phyloP scores from a whole-genome alignment of 2,888 invertebrate species.

The Heliconius ethilla region DNA sequence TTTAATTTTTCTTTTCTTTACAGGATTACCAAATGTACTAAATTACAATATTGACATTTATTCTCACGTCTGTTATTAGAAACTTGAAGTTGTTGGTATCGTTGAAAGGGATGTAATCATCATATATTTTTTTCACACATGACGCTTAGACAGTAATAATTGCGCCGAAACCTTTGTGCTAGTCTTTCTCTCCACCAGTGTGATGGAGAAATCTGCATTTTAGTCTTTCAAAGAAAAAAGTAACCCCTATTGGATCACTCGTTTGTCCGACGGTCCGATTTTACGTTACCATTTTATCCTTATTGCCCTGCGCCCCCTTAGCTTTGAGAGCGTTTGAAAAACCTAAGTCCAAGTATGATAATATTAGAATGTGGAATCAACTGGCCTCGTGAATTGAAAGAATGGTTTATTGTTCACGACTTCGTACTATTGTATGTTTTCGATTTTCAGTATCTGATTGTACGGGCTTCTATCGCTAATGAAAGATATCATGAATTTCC shows the following conservation, averaged over 20 bases:
- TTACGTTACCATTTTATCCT: slow-evolving; percentile 50
- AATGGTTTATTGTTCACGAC: slow-evolving; percentile 8
- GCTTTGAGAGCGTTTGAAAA: slow-evolving; percentile 38
- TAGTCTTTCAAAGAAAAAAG: slow-evolving; percentile 50
- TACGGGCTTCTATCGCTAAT: background rate
- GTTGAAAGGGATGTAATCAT: slow-evolving; percentile 26
- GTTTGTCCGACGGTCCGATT: slow-evolving; percentile 50
- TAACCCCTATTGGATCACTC: slow-evolving; percentile 50
- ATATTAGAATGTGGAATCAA: slow-evolving; percentile 28
- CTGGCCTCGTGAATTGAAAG: background rate
- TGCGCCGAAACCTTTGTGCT: slow-evolving; percentile 45
- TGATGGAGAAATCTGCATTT: slow-evolving; percentile 48
- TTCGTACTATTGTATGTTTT: background rate
- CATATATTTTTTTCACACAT: slow-evolving; percentile 28
- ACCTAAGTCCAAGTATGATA: slow-evolving; percentile 30
- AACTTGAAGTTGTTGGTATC: background rate
- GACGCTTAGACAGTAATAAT: slow-evolving; percentile 42
- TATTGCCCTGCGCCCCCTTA: slow-evolving; percentile 47
- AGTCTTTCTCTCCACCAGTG: slow-evolving; percentile 44
- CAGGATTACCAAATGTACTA: background rate
- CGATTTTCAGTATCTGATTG: background rate
- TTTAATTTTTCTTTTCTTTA: background rate
- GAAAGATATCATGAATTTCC: no score
- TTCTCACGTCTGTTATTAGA: background rate
- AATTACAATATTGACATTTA: background rate